Base-by-base conservation (phyloP, 1,140 invertebrate species). In the Rhynchophorus ferrugineus region DNA sequence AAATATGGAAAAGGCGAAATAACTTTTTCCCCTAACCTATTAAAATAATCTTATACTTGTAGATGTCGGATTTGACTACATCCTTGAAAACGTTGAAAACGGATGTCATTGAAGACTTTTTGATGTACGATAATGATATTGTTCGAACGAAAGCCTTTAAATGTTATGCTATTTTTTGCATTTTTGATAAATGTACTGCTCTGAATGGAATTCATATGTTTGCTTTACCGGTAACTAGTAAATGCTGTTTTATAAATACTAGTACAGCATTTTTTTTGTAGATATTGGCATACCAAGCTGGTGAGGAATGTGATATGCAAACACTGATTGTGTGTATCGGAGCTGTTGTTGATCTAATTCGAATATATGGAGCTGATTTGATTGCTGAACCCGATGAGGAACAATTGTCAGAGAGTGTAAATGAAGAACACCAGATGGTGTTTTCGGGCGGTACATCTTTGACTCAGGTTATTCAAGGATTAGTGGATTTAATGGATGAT, bases 391-490 rank as follows among this genome's bases (percentile, higher is more conserved):
- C 50, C 11, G 39, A 49, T 8, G 47, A 50, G 33, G 24, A 55
- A 3, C 49, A 55, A 38, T 33, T 55, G 20, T 45, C 55, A 3
- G 60, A 60, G 6, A 58, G 56, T 37, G 43, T 53, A 21, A 21
- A 48, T 8, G 58, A 62, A 45, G 48, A 55, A 29, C 52, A 60
- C 18, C 20, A 52, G 16, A 41, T 35, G 14, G 16, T 58, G 9
- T 60, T 62, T 49, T 17, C 47, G 5, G 60, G 60, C 1, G 61
- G 61, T 0, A 60, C 61, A 9, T 62, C 61, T 9, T 37, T 62
- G 2, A 54, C 53, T 3, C 24, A 49, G 9, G 16, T 62, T 8
- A 41, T 60, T 19, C 49, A 60, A 18, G 60, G 49, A 7, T 43
- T 62, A n/a, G 60, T 57, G 1, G 58, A 60, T 44, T 47, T 57